Percentiles rank a stretch among this genome's conserved stretches.
phyloP scores from a whole-genome alignment of 1,140 invertebrate species.

The Drepana arcuata region DNA sequence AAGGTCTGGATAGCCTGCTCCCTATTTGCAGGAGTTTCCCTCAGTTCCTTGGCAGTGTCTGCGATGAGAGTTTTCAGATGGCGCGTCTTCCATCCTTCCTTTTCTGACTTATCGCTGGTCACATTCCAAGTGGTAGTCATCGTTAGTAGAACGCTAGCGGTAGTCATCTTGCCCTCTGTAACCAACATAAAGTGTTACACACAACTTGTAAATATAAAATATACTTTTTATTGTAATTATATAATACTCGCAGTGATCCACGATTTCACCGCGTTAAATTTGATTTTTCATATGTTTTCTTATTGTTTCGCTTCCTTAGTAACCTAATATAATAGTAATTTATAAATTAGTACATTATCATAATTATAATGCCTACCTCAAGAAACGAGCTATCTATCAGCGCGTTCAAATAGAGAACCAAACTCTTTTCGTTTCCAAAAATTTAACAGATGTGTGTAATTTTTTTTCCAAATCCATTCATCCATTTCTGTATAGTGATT shows the following conservation, averaged over 20 bases:
- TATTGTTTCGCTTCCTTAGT: not conserved
- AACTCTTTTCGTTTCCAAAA: too few relatives aligned
- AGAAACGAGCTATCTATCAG: not conserved
- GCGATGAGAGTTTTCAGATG: constrained; percentile 22
- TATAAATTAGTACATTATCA: constrained; percentile 3
- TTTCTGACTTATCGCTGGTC: constrained; percentile 36
- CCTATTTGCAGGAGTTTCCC: constrained; percentile 75
- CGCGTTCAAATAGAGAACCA: not conserved
- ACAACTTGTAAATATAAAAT: not conserved
- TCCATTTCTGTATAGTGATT: too few relatives aligned
- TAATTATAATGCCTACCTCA: not conserved
- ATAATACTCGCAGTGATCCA: too few relatives aligned
- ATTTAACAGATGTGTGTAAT: too few relatives aligned
- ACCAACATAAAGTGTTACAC: constrained; percentile 1
- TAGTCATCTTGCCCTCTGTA: constrained; percentile 33
- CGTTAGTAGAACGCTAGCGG: constrained; percentile 47
- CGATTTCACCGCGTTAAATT: too few relatives aligned
- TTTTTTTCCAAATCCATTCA: too few relatives aligned
- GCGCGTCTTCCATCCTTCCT: constrained; percentile 20
- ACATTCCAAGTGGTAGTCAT: constrained; percentile 42
- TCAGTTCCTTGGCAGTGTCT: constrained; percentile 75
- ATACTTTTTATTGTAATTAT: not conserved
- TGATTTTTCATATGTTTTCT: not conserved
- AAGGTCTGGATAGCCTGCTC: constrained; percentile 76
- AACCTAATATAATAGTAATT: too few relatives aligned